Base-by-base conservation (phyloP, 2,113 vertebrate genomes). In the Danio rerio region DNA sequence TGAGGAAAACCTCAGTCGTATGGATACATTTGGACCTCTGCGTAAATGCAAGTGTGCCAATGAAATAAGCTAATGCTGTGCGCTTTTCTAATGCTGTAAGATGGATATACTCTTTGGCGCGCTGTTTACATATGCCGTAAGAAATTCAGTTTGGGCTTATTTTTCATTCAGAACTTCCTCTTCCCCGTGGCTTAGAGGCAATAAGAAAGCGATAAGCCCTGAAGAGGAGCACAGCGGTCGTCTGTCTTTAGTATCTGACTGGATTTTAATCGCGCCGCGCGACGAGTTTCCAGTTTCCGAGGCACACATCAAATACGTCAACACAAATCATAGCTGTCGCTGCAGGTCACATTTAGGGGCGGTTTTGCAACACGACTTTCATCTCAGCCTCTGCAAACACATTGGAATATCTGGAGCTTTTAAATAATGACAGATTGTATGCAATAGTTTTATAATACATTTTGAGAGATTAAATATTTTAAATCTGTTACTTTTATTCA, bases 231-330 rank as follows among this genome's bases (percentile, higher is more conserved):
- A 53, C 62, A 79, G 62, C 62, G 18, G 70, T 63, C 49, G 53
- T 56, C 52, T 20, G 20, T 55, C 52, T 56, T 73, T 73, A 56
- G 21, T 73, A 52, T 66, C 63, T 31, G 58, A 58, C 61, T 59
- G 20, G 70, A 68, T 76, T 76, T 77, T 49, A 68, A 65, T 47
- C 74, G 21, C 47, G 55, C 75, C 15, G 66, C 68, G 65, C 81
- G 65, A 83, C 75, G 84, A 78, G 74, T 85, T 71, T 49, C 73
- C 70, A 86, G 83, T 83, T 85, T 83, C 81, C 4, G 11, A 49
- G 62, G 79, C 76, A 85, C 87, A 78, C 87, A 2, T 56, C 43
- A 87, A 90, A 90, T 89, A 88, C 87, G 89, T 92, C 85, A 89
- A 49, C 9, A 87, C 76, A 78, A 77, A 43, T 58, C 53, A 74